These are phyloP conservation scores for Agonopterix subpropinquella DNA, from an alignment of 2,888 invertebrate species.

Conservation along the genomic window DNA sequence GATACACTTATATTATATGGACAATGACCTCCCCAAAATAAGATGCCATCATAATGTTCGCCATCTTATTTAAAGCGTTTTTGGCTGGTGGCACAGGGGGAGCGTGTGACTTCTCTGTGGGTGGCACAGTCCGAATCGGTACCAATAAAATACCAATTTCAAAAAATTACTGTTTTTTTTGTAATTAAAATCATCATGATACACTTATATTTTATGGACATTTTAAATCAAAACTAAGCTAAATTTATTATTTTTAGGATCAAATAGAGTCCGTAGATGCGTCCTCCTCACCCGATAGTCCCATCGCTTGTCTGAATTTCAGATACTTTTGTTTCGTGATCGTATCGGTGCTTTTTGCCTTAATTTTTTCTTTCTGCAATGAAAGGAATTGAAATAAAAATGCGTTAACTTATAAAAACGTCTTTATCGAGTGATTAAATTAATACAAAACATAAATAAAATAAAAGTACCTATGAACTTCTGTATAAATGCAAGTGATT, in stretches of 20 bases:
- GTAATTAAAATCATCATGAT: constrained; percentile 15
- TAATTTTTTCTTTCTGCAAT: constrained; percentile 60
- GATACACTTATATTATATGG: too few species aligned
- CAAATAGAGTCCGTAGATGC: constrained; percentile 50
- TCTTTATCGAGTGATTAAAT: not conserved
- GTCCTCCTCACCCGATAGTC: constrained; percentile 60
- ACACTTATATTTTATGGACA: constrained; percentile 16
- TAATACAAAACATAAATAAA: not conserved
- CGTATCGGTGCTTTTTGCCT: constrained; percentile 42
- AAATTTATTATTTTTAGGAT: constrained; percentile 17
- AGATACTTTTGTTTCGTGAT: constrained; percentile 45
- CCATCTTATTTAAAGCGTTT: too few species aligned
- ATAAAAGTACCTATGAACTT: too few species aligned
- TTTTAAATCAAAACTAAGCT: constrained; percentile 21
- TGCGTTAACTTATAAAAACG: constrained; percentile 1
- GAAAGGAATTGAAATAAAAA: constrained; percentile 7
- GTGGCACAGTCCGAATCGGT: too few species aligned
- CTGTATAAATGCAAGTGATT: too few species aligned
- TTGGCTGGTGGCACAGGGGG: too few species aligned
- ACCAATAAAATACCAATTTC: constrained; percentile 5
- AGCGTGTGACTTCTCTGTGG: too few species aligned
- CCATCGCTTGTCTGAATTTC: constrained; percentile 64
- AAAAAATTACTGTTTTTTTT: constrained; percentile 28
- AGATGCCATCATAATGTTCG: too few species aligned
- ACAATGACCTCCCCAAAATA: too few species aligned